Evolutionary conservation across 2,888 invertebrate species (phyloP).

Genomic region (Plusia festucae): DNA sequence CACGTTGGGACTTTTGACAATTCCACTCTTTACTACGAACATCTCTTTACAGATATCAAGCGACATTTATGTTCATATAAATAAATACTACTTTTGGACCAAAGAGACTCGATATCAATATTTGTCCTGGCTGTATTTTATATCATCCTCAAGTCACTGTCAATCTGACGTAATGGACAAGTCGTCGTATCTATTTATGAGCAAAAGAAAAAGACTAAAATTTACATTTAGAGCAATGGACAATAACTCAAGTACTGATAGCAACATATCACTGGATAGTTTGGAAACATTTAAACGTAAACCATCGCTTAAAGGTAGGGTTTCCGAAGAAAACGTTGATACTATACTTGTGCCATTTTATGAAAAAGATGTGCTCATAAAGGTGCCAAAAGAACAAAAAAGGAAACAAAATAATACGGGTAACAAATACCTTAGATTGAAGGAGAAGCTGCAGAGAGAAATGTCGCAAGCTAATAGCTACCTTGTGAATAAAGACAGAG

Average conservation of each 20-base stretch:
- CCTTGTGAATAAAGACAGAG: constrained; percentile 75
- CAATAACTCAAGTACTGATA: constrained; percentile 72
- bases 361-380: constrained; percentile 84
- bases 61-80: constrained; percentile 4
- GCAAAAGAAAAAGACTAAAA: constrained; percentile 69
- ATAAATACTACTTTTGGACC: constrained; percentile 18
- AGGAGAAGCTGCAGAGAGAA: constrained; percentile 61
- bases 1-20: constrained; percentile 58
- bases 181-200: constrained; percentile 75
- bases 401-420: constrained; percentile 58
- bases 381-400: constrained; percentile 76
- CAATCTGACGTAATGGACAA: constrained; percentile 67
- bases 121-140: constrained; percentile 27
- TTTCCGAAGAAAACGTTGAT: constrained; percentile 74
- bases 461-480: constrained; percentile 64
- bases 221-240: constrained; percentile 70
- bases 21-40: constrained; percentile 58
- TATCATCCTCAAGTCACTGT: constrained; percentile 33
- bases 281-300: constrained; percentile 74
- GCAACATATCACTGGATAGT: constrained; percentile 81
- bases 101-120: constrained; percentile 22
- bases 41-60: constrained; percentile 41
- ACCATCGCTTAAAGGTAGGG: constrained; percentile 53
- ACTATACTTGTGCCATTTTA: constrained; percentile 86
- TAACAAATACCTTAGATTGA: constrained; percentile 54